These are phyloP conservation scores for Pangasius sanitwongsei DNA, from an alignment of 2,797 vertebrate genomes.

Conservation along the genomic window DNA sequence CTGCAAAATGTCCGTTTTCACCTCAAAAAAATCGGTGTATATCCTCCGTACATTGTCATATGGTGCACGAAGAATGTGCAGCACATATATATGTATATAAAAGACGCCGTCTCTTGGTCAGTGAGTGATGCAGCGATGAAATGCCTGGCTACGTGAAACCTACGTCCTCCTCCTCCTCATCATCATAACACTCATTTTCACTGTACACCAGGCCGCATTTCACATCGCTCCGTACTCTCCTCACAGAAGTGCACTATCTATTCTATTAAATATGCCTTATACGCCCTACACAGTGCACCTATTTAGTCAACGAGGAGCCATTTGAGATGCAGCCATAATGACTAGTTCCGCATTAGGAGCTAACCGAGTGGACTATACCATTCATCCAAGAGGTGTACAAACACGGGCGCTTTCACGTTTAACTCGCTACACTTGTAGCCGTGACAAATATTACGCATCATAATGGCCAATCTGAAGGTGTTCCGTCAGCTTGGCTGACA, in stretches of 20 bases:
- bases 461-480: accelerated
- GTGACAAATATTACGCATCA: background rate
- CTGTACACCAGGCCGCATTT: background rate
- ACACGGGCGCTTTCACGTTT: too few species aligned
- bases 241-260: background rate
- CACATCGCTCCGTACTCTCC: background rate
- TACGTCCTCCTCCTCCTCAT: constrained; percentile 2
- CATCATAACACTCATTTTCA: constrained; percentile 11
- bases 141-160: constrained; percentile 18
- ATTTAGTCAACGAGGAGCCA: background rate
- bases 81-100: background rate
- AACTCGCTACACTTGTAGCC: background rate
- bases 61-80: background rate
- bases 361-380: constrained; percentile 57
- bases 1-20: background rate
- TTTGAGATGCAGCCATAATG: constrained; percentile 44
- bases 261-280: background rate
- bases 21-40: background rate
- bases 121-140: constrained; percentile 38
- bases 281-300: background rate
- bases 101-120: background rate
- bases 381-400: background rate
- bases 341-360: constrained; percentile 70
- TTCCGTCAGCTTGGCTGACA: background rate
- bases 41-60: constrained; percentile 21